Evolutionary conservation across 2,113 vertebrate genomes (phyloP), one percentile per base, ranked within the genome.

Genomic region (western clawed frog (Xenopus tropicalis)): DNA sequence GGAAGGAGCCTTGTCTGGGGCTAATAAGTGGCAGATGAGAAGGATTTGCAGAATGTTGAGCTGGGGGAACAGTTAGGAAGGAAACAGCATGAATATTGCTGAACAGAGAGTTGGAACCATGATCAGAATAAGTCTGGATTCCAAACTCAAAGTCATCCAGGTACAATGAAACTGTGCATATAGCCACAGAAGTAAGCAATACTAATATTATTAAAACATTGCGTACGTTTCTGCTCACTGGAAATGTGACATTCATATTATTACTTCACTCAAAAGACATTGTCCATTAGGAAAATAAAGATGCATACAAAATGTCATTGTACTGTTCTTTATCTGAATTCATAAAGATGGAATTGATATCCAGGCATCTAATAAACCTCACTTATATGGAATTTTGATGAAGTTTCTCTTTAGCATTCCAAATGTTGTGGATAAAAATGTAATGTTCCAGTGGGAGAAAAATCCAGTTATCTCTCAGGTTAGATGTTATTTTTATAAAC

Each of bases 221-320:
- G 29, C 29, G 10, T 3, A 37, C 23, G 22, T 22, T 3, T 14
- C 14, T 11, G 22, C 57, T 59, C 2, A 23, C 57, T 59, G 23
- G 16, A 22, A 59, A 59, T 59, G 14, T 59, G 20, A 24, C 14
- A 59, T 22, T 59, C 57, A 22, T 59, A 59, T 59, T 59, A 59
- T 59, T 59, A 12, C 20, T 23, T 24, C 11, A 59, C 3, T 59
- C 20, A 59, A 12, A 4, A 23, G 11, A 22, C 57, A 22, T 5
- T 22, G 57, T 59, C 57, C 57, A 59, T 59, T 59, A 59, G 23
- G 21, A 59, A 59, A 59, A 59, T 59, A 24, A 59, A 59, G 22
- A 59, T 59, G 57, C 57, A 59, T 23, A 59, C 57, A 59, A 59
- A 59, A 59, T 59, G 57, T 14, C 20, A 59, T 4, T 59, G 52